A percentile compares a stretch with the other conserved stretches of the same genome.
Evolutionary conservation across 35 echinoderm and acorn worm genomes (phyloP).

Genomic region (Heliocidaris tuberculata): DNA sequence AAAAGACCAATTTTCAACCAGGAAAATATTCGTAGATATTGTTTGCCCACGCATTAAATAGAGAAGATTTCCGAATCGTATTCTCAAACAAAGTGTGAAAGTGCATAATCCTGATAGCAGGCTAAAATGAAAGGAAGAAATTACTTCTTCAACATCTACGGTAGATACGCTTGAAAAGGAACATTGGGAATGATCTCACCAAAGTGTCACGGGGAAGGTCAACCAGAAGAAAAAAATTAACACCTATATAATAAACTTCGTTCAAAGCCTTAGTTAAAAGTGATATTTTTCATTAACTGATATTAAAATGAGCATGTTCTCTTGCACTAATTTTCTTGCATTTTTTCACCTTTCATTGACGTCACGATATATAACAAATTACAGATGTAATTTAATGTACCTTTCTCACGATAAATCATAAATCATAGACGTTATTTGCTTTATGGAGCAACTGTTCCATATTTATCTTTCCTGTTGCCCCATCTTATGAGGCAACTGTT

Average conservation of each 20-base stretch:
- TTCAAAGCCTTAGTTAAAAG: not conserved
- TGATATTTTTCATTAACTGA: not conserved
- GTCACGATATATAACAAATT: no score
- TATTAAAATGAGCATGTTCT: not conserved
- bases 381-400: no score
- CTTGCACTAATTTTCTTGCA: not conserved
- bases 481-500: no score
- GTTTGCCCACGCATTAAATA: not conserved
- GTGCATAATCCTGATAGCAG: not conserved
- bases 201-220: not conserved
- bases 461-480: no score
- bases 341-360: not conserved
- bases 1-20: not conserved
- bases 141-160: not conserved
- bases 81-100: not conserved
- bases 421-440: no score
- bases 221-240: not conserved
- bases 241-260: not conserved
- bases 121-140: not conserved
- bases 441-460: no score
- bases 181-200: no score
- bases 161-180: not conserved
- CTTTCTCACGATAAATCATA: no score
- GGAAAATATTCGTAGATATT: not conserved
- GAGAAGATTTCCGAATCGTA: not conserved